Conservation (phyloP, 2,113 vertebrate genomes). For the Mormoops blainvillei region DNA sequence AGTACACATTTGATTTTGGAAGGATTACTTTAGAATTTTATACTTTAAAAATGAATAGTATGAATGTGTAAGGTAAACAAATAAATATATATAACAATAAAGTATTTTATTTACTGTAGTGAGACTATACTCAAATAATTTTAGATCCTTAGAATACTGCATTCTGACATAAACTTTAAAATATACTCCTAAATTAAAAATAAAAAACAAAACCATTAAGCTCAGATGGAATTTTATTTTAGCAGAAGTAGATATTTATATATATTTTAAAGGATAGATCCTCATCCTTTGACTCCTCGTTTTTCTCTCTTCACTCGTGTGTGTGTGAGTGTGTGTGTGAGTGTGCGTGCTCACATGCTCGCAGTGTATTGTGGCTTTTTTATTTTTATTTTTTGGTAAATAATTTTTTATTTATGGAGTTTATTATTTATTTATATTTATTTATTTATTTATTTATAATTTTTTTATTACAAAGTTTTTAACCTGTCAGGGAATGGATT, state of each 20-base stretch:
- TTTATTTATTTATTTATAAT: too few species aligned
- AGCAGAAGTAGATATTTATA: neutral
- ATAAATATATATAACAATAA: neutral
- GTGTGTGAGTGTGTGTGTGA: too few species aligned
- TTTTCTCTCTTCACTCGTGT: neutral
- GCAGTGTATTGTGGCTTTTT: neutral
- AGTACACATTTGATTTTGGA: neutral
- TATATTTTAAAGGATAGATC: neutral
- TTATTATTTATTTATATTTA: too few species aligned
- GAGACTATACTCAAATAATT: neutral
- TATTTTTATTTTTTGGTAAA: neutral
- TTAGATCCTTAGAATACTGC: neutral
- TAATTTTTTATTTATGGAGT: too few species aligned
- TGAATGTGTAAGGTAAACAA: neutral
- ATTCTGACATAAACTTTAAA: neutral
- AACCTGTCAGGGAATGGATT: neutral
- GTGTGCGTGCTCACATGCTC: too few species aligned
- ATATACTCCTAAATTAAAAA: neutral
- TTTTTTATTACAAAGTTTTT: too few species aligned
- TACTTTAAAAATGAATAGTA: conserved; percentile 17
- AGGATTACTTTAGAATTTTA: conserved; percentile 20
- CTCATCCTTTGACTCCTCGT: neutral
- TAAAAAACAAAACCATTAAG: neutral
- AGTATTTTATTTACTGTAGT: neutral
- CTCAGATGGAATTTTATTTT: neutral